Evolutionary conservation across 1,140 invertebrate species (phyloP), one percentile per base, ranked within the genome.

Genomic region (Bombus balteatus): DNA sequence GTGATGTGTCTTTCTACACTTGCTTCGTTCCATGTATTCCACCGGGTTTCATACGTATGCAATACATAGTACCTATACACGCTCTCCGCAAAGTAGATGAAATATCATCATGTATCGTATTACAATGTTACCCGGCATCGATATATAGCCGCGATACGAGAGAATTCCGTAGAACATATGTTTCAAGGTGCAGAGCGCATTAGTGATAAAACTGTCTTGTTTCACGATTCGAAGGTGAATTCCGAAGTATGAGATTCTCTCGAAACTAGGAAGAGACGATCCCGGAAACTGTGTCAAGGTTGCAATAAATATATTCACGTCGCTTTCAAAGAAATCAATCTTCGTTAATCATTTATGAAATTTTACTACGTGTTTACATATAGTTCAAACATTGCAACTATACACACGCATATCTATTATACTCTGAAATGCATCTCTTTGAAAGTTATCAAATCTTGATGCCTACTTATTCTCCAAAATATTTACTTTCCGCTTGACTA

Each of bases 251-350:
- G 32, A 74, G 81, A 82, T 47, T 57, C 43, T 8, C 66, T 34
- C 41, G 83, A 62, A 80, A 71, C 68, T 80, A 80, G 76, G 68
- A 85, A 80, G 83, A 72, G 57, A 34, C 43, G 41, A 10, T 32
- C 18, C 70, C 25, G 18, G 39, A 4, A 73, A 80, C 74, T 80
- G 76, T 85, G 83, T 80, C 83, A 85, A 85, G 83, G 77, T 85
- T 80, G 39, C 57, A 80, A 83, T 78, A 70, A 80, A 80, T 78
- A 57, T 62, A 70, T 59, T 39, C 41, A 25, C 34, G 22, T 72
- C 75, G n/a, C 47, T 34, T 22, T 25, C 39, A 47, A 57, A 80
- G 32, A 39, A 68, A 73, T 85, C 76, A 39, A 85, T 85, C 76
- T 43, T 71, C 66, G 68, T 72, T 62, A 62, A 84, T 72, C 68